Evolutionary conservation across 1,140 invertebrate species (phyloP), one percentile per base, ranked within the genome.

Genomic region (Drosophila sturtevanti): DNA sequence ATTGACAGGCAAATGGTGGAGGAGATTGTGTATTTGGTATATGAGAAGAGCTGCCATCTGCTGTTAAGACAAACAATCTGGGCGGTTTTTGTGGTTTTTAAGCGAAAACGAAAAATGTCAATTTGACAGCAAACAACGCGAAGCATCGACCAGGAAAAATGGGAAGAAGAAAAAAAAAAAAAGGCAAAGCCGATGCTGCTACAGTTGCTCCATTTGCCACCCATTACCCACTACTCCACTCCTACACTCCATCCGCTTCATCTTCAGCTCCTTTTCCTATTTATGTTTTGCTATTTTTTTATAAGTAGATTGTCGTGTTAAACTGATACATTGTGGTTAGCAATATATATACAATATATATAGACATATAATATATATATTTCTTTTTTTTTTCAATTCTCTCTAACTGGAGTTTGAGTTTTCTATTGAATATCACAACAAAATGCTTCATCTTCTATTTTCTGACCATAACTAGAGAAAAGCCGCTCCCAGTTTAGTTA

Each of bases 31-130:
- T 48, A 48, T 48, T 10, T 48, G 9, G 37, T 38, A 38, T 38
- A n/a, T 38, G 4, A n/a, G n/a, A 9, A 55, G 52, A 56, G 41
- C 9, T 18, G 66, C 48, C 73, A 55, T 44, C 63, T 55, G 76
- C 72, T 73, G 81, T 80, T 85, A 73, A 80, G 81, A 86, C 81
- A 85, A 84, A 80, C 81, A 85, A 85, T 85, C 73, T 85, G 77
- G 41, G 60, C 72, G 66, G 81, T 70, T 77, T 69, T 73, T 73
- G 74, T 69, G 74, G 74, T 71, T 85, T 77, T 85, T 70, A 73
- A 68, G 76, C 65, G 68, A 76, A 78, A 78, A 76, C 61, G 76
- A 72, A 84, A 84, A 84, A 77, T 81, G 81, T 84, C 81, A 85
- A 80, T 66, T 70, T 85, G 81, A 85, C 81, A 77, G 72, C 37